These are phyloP conservation scores for Aurelia aurita DNA, from an alignment of 30 jellyfish, hydroid and myxozoan genomes.

Conservation along the genomic window DNA sequence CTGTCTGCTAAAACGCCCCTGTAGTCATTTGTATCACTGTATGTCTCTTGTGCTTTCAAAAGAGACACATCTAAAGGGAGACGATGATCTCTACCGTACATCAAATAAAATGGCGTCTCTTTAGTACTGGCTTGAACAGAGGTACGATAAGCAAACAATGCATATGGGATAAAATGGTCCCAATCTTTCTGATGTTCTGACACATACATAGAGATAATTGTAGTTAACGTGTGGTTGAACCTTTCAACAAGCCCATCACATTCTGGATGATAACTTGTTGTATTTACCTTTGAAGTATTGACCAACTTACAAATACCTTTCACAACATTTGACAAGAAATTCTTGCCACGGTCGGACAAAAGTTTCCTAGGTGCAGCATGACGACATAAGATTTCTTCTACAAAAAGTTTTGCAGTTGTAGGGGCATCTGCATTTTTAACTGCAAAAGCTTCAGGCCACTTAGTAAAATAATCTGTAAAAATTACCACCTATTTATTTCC, in stretches of 20 bases:
- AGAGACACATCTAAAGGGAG: conserved; percentile 59
- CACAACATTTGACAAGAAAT: too few species aligned
- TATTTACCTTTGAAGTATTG: conserved; percentile 21
- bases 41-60: conserved; percentile 7
- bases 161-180: conserved; percentile 32
- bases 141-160: too few species aligned
- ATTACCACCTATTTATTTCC: too few species aligned
- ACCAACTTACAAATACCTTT: too few species aligned
- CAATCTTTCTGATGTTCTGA: conserved; percentile 28
- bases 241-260: conserved; percentile 46
- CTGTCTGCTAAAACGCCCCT: too few species aligned
- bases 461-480: too few species aligned
- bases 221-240: conserved; percentile 10
- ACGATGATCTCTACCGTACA: conserved; percentile 56
- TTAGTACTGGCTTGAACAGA: conserved; percentile 25
- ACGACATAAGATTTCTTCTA: neutral
- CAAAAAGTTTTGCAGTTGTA: conserved; percentile 23
- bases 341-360: too few species aligned
- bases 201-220: conserved; percentile 33
- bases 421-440: conserved; percentile 26
- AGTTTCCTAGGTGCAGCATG: neutral
- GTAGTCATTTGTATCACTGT: too few species aligned
- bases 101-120: conserved; percentile 39
- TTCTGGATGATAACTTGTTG: conserved; percentile 35
- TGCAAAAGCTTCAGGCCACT: conserved; percentile 71